These are phyloP conservation scores for Erebia aethiops DNA, from an alignment of 2,888 invertebrate species.

Conservation along the genomic window DNA sequence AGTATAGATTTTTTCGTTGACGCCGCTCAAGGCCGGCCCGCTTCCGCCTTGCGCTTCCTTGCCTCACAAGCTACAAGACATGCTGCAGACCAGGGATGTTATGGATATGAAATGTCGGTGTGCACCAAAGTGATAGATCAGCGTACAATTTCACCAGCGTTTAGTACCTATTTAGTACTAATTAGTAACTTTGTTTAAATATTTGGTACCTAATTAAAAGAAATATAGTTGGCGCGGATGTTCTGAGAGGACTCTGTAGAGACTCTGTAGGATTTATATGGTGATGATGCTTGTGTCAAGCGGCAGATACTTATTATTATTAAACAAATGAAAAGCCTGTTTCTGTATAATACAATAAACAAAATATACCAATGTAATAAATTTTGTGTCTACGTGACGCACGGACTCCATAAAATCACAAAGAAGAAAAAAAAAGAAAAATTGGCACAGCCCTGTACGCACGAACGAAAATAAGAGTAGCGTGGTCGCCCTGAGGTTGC, in stretches of 20 bases:
- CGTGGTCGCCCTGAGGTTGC: constrained; percentile 56
- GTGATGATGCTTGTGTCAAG: too few relatives aligned
- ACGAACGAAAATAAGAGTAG: constrained; percentile 43
- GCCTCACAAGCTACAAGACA: not conserved
- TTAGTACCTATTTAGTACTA: too few relatives aligned
- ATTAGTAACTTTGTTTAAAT: too few relatives aligned
- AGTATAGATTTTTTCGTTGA: constrained; percentile 77
- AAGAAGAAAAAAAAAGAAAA: constrained; percentile 23
- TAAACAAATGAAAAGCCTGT: not conserved
- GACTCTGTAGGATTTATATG: too few relatives aligned
- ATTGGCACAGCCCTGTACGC: constrained; percentile 28
- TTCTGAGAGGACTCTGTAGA: too few relatives aligned
- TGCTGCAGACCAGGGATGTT: not conserved
- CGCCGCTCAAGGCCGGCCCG: constrained; percentile 65
- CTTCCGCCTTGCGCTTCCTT: constrained; percentile 59
- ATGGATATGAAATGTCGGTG: too few relatives aligned
- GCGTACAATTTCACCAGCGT: too few relatives aligned
- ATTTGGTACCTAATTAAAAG: too few relatives aligned
- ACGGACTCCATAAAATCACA: not conserved
- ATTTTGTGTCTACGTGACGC: constrained; percentile 7
- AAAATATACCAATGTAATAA: not conserved
- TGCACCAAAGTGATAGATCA: too few relatives aligned
- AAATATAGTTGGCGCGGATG: too few relatives aligned
- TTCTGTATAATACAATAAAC: not conserved
- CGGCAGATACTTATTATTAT: not conserved